Evolutionary conservation across 2,888 invertebrate genomes (phyloP).

Genomic region (Galerucella calmariensis): DNA sequence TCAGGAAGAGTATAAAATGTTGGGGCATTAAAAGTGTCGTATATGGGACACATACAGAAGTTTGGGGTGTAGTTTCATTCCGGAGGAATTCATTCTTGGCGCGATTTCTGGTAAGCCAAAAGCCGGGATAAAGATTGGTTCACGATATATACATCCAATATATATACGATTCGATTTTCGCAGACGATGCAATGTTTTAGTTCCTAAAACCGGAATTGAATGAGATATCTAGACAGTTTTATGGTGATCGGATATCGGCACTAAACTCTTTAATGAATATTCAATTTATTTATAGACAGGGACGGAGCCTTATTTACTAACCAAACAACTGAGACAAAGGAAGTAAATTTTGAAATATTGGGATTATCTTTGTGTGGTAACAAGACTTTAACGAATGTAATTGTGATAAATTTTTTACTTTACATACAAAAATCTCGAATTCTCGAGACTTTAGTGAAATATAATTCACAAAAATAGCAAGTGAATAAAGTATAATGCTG

Average conservation of each 20-base stretch:
- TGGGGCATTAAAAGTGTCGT: conserved; percentile 44
- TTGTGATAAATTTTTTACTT: too few species aligned
- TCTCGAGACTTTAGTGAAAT: too few species aligned
- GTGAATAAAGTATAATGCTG: too few species aligned
- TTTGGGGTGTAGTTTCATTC: conserved; percentile 44
- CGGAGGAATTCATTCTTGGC: conserved; percentile 52
- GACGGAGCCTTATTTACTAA: not conserved
- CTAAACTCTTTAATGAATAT: conserved; percentile 55
- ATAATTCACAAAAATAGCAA: too few species aligned
- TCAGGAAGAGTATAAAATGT: conserved; percentile 39
- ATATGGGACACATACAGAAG: conserved; percentile 40
- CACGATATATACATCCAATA: conserved; percentile 53
- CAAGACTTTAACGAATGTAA: too few species aligned
- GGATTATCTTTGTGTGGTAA: not conserved
- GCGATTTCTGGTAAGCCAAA: conserved; percentile 66
- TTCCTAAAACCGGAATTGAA: conserved; percentile 56
- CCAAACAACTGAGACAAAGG: not conserved
- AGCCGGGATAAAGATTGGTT: conserved; percentile 63
- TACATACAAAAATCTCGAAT: too few species aligned
- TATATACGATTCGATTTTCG: conserved; percentile 60
- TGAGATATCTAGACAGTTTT: conserved; percentile 63
- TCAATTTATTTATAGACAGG: conserved; percentile 40
- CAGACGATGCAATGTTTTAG: conserved; percentile 61
- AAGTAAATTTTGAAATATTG: not conserved
- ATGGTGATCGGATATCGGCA: conserved; percentile 61